phyloP scores from a whole-genome alignment of 2,797 vertebrate genomes.

The Oceanodroma leucorhoa region DNA sequence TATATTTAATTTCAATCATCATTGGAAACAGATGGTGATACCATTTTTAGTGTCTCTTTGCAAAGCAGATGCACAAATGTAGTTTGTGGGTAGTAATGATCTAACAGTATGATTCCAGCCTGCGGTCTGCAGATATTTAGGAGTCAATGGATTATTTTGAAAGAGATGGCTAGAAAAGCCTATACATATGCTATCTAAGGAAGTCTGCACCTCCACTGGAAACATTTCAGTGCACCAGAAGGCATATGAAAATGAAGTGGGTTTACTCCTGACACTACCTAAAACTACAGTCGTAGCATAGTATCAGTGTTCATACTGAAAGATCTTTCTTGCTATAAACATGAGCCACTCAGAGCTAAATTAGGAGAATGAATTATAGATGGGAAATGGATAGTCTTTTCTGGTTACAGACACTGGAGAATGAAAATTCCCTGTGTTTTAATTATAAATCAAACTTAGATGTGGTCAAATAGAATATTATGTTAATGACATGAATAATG shows the following conservation, averaged over 20 bases:
- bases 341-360: slow-evolving; percentile 21
- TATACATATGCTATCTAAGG: not conserved
- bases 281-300: not conserved
- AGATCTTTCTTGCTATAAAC: slow-evolving; percentile 20
- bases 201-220: not conserved
- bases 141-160: slow-evolving; percentile 21
- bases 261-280: not conserved
- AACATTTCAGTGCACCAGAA: not conserved
- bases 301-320: not conserved
- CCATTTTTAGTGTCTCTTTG: not conserved
- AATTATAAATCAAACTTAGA: slow-evolving; percentile 59
- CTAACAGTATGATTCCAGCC: slow-evolving; percentile 10
- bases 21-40: slow-evolving; percentile 27
- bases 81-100: not conserved
- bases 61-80: slow-evolving; percentile 11
- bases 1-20: not conserved
- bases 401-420: slow-evolving; percentile 33
- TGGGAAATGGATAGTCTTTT: slow-evolving; percentile 51
- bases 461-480: slow-evolving; percentile 56
- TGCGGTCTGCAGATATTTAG: not conserved
- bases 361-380: slow-evolving; percentile 62
- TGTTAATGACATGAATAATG: slow-evolving; percentile 56
- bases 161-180: not conserved
- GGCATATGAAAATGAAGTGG: not conserved
- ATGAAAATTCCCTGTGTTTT: slow-evolving; percentile 45